Evolutionary conservation across 2,113 vertebrate species (phyloP).

Genomic region (Malurus cyaneus): DNA sequence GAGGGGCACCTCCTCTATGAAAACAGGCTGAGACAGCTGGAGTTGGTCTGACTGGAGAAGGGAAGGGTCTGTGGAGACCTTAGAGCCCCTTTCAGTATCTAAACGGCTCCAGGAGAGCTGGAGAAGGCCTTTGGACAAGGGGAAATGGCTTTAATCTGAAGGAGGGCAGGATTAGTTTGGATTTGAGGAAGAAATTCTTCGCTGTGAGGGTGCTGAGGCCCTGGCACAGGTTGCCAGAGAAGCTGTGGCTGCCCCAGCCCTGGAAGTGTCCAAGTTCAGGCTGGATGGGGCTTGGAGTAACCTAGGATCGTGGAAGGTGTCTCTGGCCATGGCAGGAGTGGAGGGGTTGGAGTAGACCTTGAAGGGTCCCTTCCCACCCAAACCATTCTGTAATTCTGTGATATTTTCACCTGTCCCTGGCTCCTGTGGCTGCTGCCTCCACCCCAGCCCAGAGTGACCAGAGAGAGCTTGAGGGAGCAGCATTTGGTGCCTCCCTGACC

Average conservation of each 20-base stretch:
- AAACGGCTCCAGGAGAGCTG: not conserved
- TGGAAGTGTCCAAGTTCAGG: accelerated
- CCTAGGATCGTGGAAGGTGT: not conserved
- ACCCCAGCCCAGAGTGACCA: accelerated
- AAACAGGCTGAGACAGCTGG: not conserved
- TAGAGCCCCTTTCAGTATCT: not conserved
- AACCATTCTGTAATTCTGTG: not conserved
- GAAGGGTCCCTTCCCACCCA: not conserved
- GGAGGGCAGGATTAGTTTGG: not conserved
- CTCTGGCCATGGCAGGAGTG: not conserved
- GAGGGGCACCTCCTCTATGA: not conserved
- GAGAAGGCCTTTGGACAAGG: not conserved
- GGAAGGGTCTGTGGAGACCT: not conserved
- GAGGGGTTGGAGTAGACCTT: not conserved
- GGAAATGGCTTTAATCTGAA: not conserved
- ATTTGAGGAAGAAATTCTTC: too few species aligned
- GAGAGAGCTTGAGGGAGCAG: accelerated
- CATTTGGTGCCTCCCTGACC: accelerated
- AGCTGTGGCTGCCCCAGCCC: not conserved
- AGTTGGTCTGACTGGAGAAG: not conserved
- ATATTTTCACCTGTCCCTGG: accelerated
- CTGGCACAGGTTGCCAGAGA: not conserved
- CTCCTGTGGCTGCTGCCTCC: not conserved
- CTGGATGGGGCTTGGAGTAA: not conserved
- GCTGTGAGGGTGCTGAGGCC: not conserved